Percentiles rank a stretch among this genome's conserved stretches.
phyloP scores from a whole-genome alignment of 2,113 vertebrate genomes.

The Ceyx melanurus region DNA sequence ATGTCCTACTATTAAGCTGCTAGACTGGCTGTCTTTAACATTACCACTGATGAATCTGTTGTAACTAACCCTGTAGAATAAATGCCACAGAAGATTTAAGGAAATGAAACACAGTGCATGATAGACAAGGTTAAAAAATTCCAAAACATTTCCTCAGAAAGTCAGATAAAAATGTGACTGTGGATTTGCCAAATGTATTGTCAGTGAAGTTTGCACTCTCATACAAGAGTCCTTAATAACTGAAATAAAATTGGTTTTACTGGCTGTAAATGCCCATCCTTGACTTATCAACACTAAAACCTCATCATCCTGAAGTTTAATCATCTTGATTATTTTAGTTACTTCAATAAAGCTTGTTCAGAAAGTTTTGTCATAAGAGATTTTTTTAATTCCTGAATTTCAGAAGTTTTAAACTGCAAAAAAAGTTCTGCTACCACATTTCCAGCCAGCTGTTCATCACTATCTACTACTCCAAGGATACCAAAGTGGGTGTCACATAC shows the following conservation, averaged over 20 bases:
- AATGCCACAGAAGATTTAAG: neutral
- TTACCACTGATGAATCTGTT: neutral
- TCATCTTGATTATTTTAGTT: neutral
- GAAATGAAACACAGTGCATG: neutral
- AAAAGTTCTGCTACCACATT: neutral
- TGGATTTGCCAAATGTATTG: neutral
- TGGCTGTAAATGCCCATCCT: neutral
- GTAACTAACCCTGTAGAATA: neutral
- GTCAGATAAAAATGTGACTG: neutral
- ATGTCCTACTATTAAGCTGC: neutral
- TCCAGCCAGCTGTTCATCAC: neutral
- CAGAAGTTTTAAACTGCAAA: neutral
- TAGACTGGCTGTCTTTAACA: neutral
- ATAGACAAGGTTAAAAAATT: neutral
- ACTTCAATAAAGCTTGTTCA: neutral
- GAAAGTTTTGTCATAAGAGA: neutral
- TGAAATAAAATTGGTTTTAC: neutral
- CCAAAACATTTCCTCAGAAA: neutral
- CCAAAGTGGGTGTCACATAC: neutral
- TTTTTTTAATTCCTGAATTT: slow-evolving; percentile 10
- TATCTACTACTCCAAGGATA: neutral
- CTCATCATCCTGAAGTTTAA: neutral
- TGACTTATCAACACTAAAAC: neutral
- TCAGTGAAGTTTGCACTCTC: neutral
- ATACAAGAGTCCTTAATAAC: neutral